Base-by-base conservation (phyloP, 2,888 invertebrate genomes). In the Leptura quadrifasciata region DNA sequence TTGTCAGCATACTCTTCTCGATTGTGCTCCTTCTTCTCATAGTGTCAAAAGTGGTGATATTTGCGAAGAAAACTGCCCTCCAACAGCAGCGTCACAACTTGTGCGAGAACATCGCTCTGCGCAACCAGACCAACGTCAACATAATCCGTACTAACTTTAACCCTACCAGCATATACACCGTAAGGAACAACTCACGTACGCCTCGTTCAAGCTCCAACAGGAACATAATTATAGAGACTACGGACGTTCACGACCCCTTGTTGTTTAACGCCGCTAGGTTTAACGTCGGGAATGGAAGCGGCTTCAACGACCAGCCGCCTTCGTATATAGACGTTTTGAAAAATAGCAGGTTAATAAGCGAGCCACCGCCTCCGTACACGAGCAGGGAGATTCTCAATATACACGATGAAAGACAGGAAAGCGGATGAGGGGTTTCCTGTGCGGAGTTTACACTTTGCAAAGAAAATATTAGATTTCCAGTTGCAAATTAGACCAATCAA, bases 361-460 rank as follows among this genome's bases (percentile, higher is more conserved):
- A 90, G 31, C 91, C 91, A 2, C 91, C 91, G n/a, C 91, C 91
- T 31, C 90, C 90, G 0, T 91, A 90, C 77, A 86, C 87, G 3
- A 88, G 88, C 76, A 79, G 85, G 39, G 87, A 87, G 75, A 79
- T 84, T 17, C 79, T 86, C 58, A 84, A 86, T 70, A 76, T 74
- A 24, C 75, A 76, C 27, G 80, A 81, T 39, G 80, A 80, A 20
- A 71, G 76, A 27, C 78, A 76, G 47, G 78, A 79, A n/a, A 74
- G 79, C 35, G 69, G 73, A 47, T 79, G 75, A 74, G 57, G 68
- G 58, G 35, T 24, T 58, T 20, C 24, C 15, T 58, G 17, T 52
- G 31, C 69, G 18, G 21, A 15, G 47, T 15, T 63, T 31, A 27
- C 31, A 52, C 35, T 24, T 71, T 52, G 20, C 15, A 39, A 39